Percentiles rank a stretch among this genome's conserved stretches.
Conservation (phyloP, 2,888 invertebrate genomes). For the Heliconius cydno region DNA sequence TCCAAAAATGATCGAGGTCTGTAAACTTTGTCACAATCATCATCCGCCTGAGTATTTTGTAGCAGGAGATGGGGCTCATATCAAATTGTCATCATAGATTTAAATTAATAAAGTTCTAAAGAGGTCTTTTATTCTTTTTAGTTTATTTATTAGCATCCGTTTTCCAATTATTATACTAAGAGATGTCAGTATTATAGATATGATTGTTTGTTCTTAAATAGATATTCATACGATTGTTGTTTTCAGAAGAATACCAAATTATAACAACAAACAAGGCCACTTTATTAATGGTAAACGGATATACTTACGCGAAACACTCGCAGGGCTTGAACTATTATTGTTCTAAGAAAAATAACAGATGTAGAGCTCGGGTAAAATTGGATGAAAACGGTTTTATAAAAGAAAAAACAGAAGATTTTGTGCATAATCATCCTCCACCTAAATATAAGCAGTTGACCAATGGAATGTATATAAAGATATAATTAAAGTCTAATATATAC, state of each 20-base stretch:
- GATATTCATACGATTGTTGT: background rate
- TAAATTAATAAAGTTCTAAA: background rate
- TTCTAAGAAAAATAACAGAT: conserved; percentile 35
- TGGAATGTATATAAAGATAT: conserved; percentile 44
- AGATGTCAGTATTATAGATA: background rate
- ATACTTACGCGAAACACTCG: conserved; percentile 31
- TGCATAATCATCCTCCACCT: conserved; percentile 43
- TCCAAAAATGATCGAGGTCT: conserved; percentile 49
- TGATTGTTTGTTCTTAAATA: background rate
- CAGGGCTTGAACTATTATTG: conserved; percentile 31
- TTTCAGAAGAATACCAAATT: conserved; percentile 30
- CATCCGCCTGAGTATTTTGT: conserved; percentile 49
- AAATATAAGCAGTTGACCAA: conserved; percentile 36
- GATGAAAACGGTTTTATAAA: conserved; percentile 24
- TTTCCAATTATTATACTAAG: too few relatives aligned
- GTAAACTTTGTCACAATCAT: conserved; percentile 46
- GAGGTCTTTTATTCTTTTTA: background rate
- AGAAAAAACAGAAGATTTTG: background rate
- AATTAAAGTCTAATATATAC: background rate
- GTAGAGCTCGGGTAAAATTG: conserved; percentile 36
- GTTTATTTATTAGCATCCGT: too few relatives aligned
- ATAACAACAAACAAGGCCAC: conserved; percentile 27
- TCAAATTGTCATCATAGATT: conserved; percentile 44
- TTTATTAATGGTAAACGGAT: conserved; percentile 36
- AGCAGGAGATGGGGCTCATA: conserved; percentile 44